phyloP scores from a whole-genome alignment of 2,888 invertebrate genomes.

The Agrochola lychnidis region DNA sequence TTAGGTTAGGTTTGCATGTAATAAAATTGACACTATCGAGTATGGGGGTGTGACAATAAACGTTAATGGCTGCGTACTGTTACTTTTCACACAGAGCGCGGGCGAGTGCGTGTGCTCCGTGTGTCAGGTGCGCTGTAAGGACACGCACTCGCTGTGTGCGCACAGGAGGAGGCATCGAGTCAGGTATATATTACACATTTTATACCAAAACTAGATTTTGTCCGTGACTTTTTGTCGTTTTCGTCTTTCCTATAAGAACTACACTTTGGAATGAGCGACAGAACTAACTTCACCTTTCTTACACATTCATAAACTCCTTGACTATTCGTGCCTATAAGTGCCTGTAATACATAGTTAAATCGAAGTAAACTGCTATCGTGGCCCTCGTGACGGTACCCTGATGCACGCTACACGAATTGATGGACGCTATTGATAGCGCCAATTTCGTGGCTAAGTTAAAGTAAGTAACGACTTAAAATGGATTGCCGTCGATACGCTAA shows the following conservation, averaged over 20 bases:
- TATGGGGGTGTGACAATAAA: too few species aligned
- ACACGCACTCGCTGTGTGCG: constrained; percentile 75
- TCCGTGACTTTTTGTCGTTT: not conserved
- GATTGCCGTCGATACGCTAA: too few species aligned
- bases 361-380: not conserved
- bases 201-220: not conserved
- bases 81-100: constrained; percentile 66
- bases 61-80: not conserved
- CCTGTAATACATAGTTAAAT: too few species aligned
- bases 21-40: too few species aligned
- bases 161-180: constrained; percentile 80
- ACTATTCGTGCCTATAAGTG: not conserved
- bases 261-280: not conserved
- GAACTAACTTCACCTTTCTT: not conserved
- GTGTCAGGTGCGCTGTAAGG: constrained; percentile 77
- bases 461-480: too few species aligned
- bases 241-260: not conserved
- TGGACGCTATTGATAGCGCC: not conserved
- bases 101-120: constrained; percentile 73
- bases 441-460: not conserved
- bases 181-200: constrained; percentile 52
- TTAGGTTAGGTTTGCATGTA: too few species aligned
- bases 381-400: too few species aligned
- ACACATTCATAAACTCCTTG: not conserved
- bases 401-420: too few species aligned